Evolutionary conservation across 2,797 vertebrate genomes (phyloP).

Genomic region (Geotrypetes seraphini): DNA sequence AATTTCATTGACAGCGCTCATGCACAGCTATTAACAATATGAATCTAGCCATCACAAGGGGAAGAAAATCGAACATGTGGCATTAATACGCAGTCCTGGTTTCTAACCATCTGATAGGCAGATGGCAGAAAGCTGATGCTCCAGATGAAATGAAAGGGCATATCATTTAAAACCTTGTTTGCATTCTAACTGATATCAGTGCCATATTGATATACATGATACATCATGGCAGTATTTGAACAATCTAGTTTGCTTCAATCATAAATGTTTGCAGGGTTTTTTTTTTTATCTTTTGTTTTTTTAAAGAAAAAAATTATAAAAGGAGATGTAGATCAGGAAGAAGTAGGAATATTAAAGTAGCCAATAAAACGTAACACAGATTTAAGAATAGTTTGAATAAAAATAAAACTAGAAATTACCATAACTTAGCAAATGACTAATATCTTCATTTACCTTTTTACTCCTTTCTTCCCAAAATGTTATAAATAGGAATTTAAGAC

Average conservation of each 20-base stretch:
- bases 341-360: constrained; percentile 57
- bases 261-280: constrained; percentile 70
- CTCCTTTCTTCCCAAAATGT: constrained; percentile 35
- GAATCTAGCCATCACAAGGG: constrained; percentile 73
- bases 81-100: constrained; percentile 84
- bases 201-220: constrained; percentile 98
- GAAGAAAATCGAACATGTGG: constrained; percentile 85
- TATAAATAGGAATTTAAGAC: constrained; percentile 53
- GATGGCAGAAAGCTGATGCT: constrained; percentile 86
- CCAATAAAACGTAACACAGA: constrained; percentile 50
- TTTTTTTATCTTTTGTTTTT: constrained; percentile 64
- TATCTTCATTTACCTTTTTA: constrained; percentile 54
- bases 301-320: constrained; percentile 74
- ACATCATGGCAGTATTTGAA: constrained; percentile 85
- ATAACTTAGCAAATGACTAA: constrained; percentile 53
- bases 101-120: constrained; percentile 95
- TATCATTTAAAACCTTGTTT: constrained; percentile 99
- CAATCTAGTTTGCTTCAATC: constrained; percentile 71
- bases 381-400: constrained; percentile 54
- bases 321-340: constrained; percentile 62
- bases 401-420: constrained; percentile 57
- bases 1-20: constrained; percentile 75
- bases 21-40: constrained; percentile 83
- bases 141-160: constrained; percentile 90
- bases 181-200: constrained; percentile 98